Percentiles rank a stretch among this genome's conserved stretches.
Conservation (phyloP, 1,140 invertebrate species). For the Papilio aristodemus region DNA sequence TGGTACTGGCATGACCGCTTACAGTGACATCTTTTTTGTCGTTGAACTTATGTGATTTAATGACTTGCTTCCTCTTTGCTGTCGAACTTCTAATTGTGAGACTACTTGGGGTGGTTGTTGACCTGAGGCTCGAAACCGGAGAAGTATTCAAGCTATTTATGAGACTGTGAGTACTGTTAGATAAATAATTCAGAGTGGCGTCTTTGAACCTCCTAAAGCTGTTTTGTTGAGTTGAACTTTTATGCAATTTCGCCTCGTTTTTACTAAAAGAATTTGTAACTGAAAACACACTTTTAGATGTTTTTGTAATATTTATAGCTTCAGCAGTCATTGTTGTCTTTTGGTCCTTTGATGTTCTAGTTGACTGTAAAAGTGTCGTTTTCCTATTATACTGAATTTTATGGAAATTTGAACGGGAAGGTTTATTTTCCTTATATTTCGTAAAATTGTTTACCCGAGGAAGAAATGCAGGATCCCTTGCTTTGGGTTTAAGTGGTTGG, state of each 20-base stretch:
- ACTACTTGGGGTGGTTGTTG: not conserved
- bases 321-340: not conserved
- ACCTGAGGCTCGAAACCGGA: not conserved
- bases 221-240: slow-evolving; percentile 9
- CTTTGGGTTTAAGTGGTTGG: not conserved
- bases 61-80: not conserved
- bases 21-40: not conserved
- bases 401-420: not conserved
- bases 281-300: not conserved
- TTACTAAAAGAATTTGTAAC: slow-evolving; percentile 7
- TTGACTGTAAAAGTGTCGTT: not conserved
- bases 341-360: not conserved
- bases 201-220: slow-evolving; percentile 18
- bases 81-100: not conserved
- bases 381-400: not conserved
- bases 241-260: not conserved
- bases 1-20: not conserved
- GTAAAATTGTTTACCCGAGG: not conserved
- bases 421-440: not conserved
- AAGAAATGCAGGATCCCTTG: not conserved
- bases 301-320: not conserved
- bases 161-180: not conserved
- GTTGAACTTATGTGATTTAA: slow-evolving; percentile 1
- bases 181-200: slow-evolving; percentile 15
- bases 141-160: slow-evolving; percentile 6